Evolutionary conservation across 2,888 invertebrate species (phyloP).

Genomic region (Hyposoter didymator): DNA sequence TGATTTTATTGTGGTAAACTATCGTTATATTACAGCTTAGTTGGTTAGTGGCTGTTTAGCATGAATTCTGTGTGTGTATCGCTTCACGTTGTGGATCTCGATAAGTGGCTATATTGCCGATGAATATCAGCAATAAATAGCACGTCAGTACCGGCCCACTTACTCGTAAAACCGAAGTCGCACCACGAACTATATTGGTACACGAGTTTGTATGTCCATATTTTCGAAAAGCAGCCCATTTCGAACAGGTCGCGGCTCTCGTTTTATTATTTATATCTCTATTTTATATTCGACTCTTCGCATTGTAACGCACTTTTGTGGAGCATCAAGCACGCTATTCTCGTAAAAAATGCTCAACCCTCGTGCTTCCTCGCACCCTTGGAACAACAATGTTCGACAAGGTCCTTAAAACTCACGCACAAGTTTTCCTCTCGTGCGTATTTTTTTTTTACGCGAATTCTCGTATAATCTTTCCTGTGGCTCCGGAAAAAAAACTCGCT

Average conservation of each 20-base stretch:
- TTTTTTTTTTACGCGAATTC: not conserved
- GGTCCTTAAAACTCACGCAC: constrained; percentile 48
- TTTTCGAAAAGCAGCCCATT: constrained; percentile 20
- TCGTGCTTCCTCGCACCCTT: not conserved
- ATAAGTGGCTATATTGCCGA: constrained; percentile 74
- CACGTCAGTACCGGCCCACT: constrained; percentile 74
- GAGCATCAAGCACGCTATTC: constrained; percentile 33
- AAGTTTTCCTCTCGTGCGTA: not conserved
- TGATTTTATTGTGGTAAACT: not conserved
- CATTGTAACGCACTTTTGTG: constrained; percentile 63
- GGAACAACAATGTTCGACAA: constrained; percentile 61
- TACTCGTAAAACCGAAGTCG: constrained; percentile 76
- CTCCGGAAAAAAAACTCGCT: not conserved
- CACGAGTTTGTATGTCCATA: not conserved
- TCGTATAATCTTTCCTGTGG: not conserved
- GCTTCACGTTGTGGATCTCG: constrained; percentile 65
- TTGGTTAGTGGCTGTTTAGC: constrained; percentile 20
- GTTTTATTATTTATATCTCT: constrained; percentile 15
- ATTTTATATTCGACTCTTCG: constrained; percentile 59
- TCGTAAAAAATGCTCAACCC: constrained; percentile 59
- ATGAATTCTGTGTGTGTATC: constrained; percentile 37
- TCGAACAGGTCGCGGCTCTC: not conserved
- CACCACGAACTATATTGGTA: constrained; percentile 35
- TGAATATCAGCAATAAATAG: constrained; percentile 79
- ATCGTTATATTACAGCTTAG: not conserved